A percentile compares a stretch with the other conserved stretches of the same genome.
phyloP scores from a whole-genome alignment of 2,113 vertebrate genomes.

The Mastomys natalensis region DNA sequence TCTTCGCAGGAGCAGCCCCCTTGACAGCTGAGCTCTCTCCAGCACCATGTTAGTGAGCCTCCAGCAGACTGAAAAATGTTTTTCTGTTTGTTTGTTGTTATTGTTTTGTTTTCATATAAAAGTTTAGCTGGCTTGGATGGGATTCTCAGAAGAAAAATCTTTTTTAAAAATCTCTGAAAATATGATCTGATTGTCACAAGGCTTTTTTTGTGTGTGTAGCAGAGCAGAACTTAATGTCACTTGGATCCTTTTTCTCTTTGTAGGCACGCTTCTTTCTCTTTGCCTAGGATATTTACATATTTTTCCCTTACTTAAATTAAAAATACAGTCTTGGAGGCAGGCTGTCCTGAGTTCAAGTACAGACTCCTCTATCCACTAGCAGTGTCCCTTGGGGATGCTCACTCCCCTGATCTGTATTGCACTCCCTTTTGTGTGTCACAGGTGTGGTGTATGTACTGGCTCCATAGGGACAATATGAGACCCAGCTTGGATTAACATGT shows the following conservation, averaged over 20 bases:
- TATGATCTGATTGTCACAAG: neutral
- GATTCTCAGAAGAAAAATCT: neutral
- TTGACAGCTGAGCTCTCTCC: neutral
- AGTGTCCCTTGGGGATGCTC: too few relatives aligned
- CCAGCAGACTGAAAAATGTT: neutral
- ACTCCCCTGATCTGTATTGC: neutral
- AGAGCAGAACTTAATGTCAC: neutral
- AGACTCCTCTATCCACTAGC: neutral
- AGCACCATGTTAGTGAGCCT: neutral
- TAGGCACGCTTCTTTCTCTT: neutral
- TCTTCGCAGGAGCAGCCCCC: neutral
- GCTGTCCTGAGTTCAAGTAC: neutral
- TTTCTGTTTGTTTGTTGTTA: neutral
- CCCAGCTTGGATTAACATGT: neutral
- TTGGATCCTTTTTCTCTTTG: neutral
- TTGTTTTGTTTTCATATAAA: neutral
- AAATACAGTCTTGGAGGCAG: neutral
- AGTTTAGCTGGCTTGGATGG: neutral
- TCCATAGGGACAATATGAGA: neutral
- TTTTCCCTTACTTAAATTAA: slow-evolving; percentile 31
- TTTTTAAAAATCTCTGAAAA: neutral
- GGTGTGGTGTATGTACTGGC: too few relatives aligned
- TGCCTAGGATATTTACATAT: neutral
- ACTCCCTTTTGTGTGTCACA: neutral
- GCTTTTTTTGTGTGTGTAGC: neutral